These are phyloP conservation scores for Hirtodrosophila duncani DNA, from an alignment of 2,888 invertebrate species.

Conservation along the genomic window DNA sequence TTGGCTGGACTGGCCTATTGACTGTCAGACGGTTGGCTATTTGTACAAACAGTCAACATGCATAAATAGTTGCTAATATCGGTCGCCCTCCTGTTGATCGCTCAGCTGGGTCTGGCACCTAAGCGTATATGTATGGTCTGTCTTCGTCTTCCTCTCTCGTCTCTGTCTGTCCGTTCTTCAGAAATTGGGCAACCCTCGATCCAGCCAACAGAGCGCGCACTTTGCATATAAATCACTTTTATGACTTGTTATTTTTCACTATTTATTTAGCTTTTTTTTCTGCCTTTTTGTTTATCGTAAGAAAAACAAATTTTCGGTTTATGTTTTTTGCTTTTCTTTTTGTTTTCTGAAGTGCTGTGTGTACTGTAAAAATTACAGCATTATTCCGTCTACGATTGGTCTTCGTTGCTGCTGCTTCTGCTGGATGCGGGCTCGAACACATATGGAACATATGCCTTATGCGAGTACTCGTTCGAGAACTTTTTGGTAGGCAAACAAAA, in stretches of 20 bases:
- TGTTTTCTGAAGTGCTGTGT: too few species aligned
- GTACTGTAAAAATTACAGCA: slow-evolving; percentile 70
- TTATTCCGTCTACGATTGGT: slow-evolving; percentile 35
- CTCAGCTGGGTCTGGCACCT: slow-evolving; percentile 43
- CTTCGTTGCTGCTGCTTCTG: slow-evolving; percentile 38
- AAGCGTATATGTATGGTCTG: slow-evolving; percentile 2
- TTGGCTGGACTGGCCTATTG: background rate
- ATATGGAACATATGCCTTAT: too few species aligned
- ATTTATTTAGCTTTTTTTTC: slow-evolving; percentile 58
- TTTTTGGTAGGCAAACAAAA: too few species aligned
- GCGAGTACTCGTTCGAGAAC: too few species aligned
- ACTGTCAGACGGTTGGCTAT: slow-evolving; percentile 26
- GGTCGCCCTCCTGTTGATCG: slow-evolving; percentile 7
- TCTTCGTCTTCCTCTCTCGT: slow-evolving; percentile 4
- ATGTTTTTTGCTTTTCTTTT: slow-evolving; percentile 27
- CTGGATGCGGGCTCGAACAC: slow-evolving; percentile 36
- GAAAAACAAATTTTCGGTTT: slow-evolving; percentile 26
- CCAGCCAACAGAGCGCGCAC: slow-evolving; percentile 50
- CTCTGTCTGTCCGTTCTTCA: slow-evolving; percentile 13
- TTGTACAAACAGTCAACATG: slow-evolving; percentile 62
- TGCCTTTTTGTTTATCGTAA: slow-evolving; percentile 52
- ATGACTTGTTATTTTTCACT: slow-evolving; percentile 72
- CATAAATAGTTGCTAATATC: slow-evolving; percentile 71
- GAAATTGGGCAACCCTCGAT: slow-evolving; percentile 2
- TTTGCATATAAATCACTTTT: slow-evolving; percentile 73